Evolutionary conservation across 2,888 invertebrate species (phyloP), one percentile per base, ranked within the genome.

Genomic region (Gymnocheta viridis): DNA sequence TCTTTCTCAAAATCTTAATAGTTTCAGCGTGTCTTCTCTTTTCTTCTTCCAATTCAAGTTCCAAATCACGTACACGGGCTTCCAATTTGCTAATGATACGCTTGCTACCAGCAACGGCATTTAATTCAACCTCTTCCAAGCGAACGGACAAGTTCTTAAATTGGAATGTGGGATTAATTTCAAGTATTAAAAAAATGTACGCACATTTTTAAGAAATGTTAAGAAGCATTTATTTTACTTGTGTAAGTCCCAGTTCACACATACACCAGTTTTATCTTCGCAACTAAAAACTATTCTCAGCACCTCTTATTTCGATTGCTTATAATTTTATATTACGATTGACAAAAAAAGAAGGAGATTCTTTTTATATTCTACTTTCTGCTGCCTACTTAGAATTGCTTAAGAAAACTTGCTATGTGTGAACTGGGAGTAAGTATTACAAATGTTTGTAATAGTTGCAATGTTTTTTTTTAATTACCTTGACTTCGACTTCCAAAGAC

Each of bases 11-110:
- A 92, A 98, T 98, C 94, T 98, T 98, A 92, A 98, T 97, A 90
- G 98, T 98, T 93, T 99, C 98, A 88, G 98, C 96, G 93, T 99
- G 98, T 92, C 98, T 96, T 92, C 98, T 96, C 94, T 98, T 98
- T 93, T 99, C 98, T 93, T 98, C 98, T 91, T 99, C 98, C 88
- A 97, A 93, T 93, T 98, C 98, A 88, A 98, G 94, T 93, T 99
- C 98, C 93, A 98, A 93, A 91, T 98, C 98, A 91, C 98, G 97
- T 90, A 98, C 96, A 94, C 96, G 95, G 88, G 98, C 96, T 93
- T 99, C 98, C 92, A 99, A 94, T 94, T 99, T 99, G 95, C 98
- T 96, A 94, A 99, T 98, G 94, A 98, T 97, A 89, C 98, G 96
- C 93, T 96, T 98, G 91, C 98, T 98, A 90, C 98, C 98, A 89